Evolutionary conservation across 2,113 vertebrate species (phyloP).

Genomic region (Manacus vitellinus): DNA sequence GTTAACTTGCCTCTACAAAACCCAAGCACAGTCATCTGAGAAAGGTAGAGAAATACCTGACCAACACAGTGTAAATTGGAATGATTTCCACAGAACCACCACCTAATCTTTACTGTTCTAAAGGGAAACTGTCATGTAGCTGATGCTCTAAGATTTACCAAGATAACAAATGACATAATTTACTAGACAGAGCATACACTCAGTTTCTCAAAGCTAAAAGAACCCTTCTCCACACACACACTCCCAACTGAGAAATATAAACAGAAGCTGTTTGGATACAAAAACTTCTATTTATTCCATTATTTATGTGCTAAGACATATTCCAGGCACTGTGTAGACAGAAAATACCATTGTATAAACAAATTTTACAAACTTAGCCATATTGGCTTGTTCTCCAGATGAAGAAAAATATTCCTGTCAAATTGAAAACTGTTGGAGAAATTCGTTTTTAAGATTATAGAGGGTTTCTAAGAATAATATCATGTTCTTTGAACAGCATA

Average conservation of each 20-base stretch:
- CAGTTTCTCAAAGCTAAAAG: background rate
- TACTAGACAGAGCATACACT: background rate
- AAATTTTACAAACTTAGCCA: background rate
- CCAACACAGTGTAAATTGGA: background rate
- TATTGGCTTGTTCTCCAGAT: background rate
- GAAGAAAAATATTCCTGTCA: constrained; percentile 14
- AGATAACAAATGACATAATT: constrained; percentile 1
- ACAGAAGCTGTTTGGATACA: constrained; percentile 13
- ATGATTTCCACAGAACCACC: background rate
- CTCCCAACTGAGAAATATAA: constrained; percentile 10
- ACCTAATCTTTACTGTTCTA: background rate
- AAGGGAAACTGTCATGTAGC: background rate
- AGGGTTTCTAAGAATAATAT: background rate
- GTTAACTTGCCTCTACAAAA: background rate
- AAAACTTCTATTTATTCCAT: constrained; percentile 37
- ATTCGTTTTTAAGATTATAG: background rate
- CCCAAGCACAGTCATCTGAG: background rate
- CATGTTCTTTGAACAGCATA: background rate
- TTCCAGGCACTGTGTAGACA: constrained; percentile 4
- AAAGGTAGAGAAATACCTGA: background rate
- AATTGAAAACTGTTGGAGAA: background rate
- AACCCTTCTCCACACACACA: background rate
- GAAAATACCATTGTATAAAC: constrained; percentile 22
- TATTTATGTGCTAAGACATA: constrained; percentile 45
- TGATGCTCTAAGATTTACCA: background rate